Evolutionary conservation across 2,113 vertebrate species (phyloP), one percentile per base, ranked within the genome.

Genomic region (Ictidomys tridecemlineatus): DNA sequence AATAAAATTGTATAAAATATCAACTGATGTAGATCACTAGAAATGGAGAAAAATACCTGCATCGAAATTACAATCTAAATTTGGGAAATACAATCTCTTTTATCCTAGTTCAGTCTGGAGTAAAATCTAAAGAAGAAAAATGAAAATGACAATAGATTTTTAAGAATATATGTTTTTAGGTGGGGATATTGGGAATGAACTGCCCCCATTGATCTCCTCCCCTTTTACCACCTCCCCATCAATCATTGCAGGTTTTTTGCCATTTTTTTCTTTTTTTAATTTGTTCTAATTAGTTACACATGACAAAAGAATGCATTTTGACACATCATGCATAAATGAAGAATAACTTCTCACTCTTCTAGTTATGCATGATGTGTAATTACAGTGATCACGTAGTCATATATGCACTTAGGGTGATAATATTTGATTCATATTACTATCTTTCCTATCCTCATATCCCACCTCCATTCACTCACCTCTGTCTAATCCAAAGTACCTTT

Each of bases 171-270:
- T 42, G 28, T 80, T 11, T 76, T n/a, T 93, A 79, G 4, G 39
- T 37, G 91, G 4, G 37, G 72, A 34, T 53, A 16, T 79, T 4
- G 2, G 17, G 17, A 91, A 56, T 16, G 6, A 79, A 74, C 79
- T 12, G 22, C 32, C 51, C 8, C 4, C 2, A 30, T 8, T 22
- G 13, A 61, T 24, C 37, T 17, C 2, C 2, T 79, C 8, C 16
- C 56, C 17, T 6, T 48, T 5, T 4, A 56, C 0, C 2, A 20
- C 8, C 3, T 56, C 17, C 4, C 28, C 39, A 32, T 22, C 8
- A 61, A 22, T 69, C 17, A 65, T 0, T n/a, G 48, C 20, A 42
- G 18, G 34, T 17, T 13, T 13, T 42, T 67, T 9, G 9, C 45
- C 11, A 32, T 84, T 85, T 20, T 58, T 20, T 58, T 58, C 20